phyloP scores from a whole-genome alignment of 2,797 vertebrate genomes.

The Ctenopoma multispine region DNA sequence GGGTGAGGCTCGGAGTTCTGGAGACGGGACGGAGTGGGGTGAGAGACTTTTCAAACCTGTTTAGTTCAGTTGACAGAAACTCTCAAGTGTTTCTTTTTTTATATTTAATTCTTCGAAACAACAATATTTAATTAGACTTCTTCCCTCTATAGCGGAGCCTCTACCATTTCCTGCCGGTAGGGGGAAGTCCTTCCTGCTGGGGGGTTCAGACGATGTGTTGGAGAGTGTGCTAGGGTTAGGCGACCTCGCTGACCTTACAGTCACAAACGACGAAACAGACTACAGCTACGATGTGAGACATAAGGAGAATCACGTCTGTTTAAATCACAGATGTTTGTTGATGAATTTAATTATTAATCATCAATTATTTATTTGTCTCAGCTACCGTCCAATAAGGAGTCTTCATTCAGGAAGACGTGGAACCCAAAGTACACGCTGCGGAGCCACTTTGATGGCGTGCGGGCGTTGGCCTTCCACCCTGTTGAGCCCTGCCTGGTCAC shows the following conservation, averaged over 20 bases:
- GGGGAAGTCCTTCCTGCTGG: slow-evolving; percentile 97
- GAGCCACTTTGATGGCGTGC: slow-evolving; percentile 97
- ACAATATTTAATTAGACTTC: too few species aligned
- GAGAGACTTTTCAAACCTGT: slow-evolving; percentile 65
- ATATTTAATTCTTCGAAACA: too few species aligned
- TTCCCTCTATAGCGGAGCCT: slow-evolving; percentile 88
- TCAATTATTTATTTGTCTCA: slow-evolving; percentile 40
- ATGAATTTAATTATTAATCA: too few species aligned
- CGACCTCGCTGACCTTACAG: slow-evolving; percentile 98
- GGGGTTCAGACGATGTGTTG: slow-evolving; percentile 94
- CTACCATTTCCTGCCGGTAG: slow-evolving; percentile 93
- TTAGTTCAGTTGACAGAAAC: too few species aligned
- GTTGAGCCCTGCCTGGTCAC: slow-evolving; percentile 97
- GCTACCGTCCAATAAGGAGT: slow-evolving; percentile 96
- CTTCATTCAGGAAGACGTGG: slow-evolving; percentile 98
- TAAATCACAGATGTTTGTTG: fast-evolving
- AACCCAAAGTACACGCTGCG: slow-evolving; percentile 97
- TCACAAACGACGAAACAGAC: slow-evolving; percentile 95
- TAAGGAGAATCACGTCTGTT: fast-evolving
- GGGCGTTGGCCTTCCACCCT: slow-evolving; percentile 97
- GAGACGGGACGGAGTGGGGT: slow-evolving; percentile 99
- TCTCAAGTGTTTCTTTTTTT: too few species aligned
- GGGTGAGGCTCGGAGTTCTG: slow-evolving; percentile 96
- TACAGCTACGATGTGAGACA: slow-evolving; percentile 96
- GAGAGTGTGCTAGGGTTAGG: slow-evolving; percentile 97